These are phyloP conservation scores for Tetragnatha versicolor DNA, from an alignment of 1,140 invertebrate species.

Conservation along the genomic window DNA sequence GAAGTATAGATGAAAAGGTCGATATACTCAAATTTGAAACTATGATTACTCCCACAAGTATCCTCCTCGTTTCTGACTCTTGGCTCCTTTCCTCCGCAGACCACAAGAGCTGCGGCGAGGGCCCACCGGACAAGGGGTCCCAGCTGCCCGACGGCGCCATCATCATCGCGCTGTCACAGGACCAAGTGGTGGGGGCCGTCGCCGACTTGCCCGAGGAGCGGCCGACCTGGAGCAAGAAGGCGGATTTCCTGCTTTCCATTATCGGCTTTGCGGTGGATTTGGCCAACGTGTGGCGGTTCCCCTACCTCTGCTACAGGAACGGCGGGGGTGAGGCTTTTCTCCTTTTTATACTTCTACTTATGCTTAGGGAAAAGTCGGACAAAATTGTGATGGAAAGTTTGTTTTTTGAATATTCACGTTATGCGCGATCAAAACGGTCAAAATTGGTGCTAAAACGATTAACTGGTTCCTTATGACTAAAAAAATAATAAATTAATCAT, in stretches of 20 bases:
- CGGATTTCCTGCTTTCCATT: constrained; percentile 86
- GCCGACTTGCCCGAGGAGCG: constrained; percentile 53
- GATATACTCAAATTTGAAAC: no score
- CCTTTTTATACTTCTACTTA: no score
- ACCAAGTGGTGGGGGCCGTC: constrained; percentile 10
- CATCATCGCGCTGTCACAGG: constrained; percentile 50
- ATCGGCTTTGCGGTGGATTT: constrained; percentile 87
- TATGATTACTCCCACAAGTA: no score
- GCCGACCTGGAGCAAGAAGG: constrained; percentile 74
- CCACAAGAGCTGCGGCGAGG: constrained; percentile 41
- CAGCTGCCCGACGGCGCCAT: constrained; percentile 40
- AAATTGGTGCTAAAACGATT: no score
- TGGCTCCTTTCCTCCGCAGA: constrained; percentile 5
- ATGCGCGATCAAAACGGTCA: no score
- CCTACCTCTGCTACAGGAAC: constrained; percentile 82
- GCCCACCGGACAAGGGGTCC: constrained; percentile 18
- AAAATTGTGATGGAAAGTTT: no score
- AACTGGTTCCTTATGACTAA: no score
- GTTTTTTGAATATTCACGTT: no score
- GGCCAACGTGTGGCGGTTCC: constrained; percentile 83
- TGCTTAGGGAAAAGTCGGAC: no score
- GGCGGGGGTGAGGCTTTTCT: constrained; percentile 74
- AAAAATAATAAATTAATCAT: no score
- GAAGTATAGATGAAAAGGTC: no score
- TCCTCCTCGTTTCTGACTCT: no score